These are phyloP conservation scores for Isurus oxyrinchus DNA, from an alignment of 2,113 vertebrate species.

Conservation along the genomic window DNA sequence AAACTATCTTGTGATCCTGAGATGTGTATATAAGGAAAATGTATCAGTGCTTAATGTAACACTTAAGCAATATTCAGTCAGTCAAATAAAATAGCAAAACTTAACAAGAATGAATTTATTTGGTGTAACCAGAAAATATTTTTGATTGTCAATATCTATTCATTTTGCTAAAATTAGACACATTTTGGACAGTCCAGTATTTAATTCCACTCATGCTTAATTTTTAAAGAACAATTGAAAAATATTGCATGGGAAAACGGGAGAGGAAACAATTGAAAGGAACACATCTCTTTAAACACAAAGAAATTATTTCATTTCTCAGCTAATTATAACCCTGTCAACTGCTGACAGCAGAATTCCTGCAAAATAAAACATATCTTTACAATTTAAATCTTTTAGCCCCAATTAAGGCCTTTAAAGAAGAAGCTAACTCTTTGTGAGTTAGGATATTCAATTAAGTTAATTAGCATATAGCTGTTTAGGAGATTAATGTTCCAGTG, in stretches of 20 bases:
- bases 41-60: neutral
- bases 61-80: neutral
- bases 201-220: neutral
- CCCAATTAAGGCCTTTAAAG: neutral
- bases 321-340: neutral
- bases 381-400: neutral
- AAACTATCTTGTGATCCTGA: neutral
- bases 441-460: neutral
- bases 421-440: neutral
- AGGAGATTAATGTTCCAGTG: slow-evolving; percentile 26
- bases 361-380: neutral
- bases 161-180: neutral
- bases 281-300: neutral
- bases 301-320: neutral
- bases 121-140: neutral
- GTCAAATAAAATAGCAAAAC: neutral
- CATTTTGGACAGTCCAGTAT: neutral
- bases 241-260: too few species aligned
- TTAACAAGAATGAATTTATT: neutral
- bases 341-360: neutral
- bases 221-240: neutral
- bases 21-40: neutral
- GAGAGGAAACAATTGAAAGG: neutral
- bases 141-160: neutral
- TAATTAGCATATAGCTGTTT: slow-evolving; percentile 15